Conservation (phyloP, 2,113 vertebrate species). For the Dicrurus megarhynchus region DNA sequence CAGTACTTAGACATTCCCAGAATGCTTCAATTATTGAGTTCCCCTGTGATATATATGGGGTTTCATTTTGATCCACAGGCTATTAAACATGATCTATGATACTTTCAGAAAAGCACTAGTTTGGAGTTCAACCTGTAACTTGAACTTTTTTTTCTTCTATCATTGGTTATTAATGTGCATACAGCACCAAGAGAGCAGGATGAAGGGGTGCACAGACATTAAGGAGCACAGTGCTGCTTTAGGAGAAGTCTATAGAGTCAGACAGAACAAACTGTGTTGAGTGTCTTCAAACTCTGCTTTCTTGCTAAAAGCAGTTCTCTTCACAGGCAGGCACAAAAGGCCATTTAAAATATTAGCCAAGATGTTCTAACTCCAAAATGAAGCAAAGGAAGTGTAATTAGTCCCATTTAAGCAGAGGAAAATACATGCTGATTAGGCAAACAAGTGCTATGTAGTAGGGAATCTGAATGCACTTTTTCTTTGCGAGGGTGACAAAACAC, state of each 20-base stretch:
- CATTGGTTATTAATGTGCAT: not conserved
- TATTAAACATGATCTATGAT: slow-evolving; percentile 51
- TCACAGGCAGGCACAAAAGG: not conserved
- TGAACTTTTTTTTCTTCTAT: not conserved
- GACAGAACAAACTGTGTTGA: not conserved
- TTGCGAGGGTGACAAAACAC: not conserved
- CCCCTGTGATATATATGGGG: slow-evolving; percentile 13
- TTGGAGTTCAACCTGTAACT: not conserved
- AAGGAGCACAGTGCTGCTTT: not conserved
- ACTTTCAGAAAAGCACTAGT: not conserved
- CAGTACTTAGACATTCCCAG: slow-evolving; percentile 5
- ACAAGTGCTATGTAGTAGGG: not conserved
- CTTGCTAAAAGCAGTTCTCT: not conserved
- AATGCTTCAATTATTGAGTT: slow-evolving; percentile 53
- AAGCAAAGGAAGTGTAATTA: not conserved
- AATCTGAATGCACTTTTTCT: not conserved
- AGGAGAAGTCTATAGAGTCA: not conserved
- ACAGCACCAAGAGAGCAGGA: not conserved
- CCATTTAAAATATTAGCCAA: not conserved
- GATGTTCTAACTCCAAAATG: not conserved
- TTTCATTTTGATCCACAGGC: slow-evolving; percentile 45
- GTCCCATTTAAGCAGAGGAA: not conserved
- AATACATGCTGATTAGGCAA: not conserved
- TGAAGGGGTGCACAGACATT: not conserved
- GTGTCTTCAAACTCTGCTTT: not conserved